phyloP scores from a whole-genome alignment of 2,888 invertebrate genomes.

The Gymnosoma rotundatum region DNA sequence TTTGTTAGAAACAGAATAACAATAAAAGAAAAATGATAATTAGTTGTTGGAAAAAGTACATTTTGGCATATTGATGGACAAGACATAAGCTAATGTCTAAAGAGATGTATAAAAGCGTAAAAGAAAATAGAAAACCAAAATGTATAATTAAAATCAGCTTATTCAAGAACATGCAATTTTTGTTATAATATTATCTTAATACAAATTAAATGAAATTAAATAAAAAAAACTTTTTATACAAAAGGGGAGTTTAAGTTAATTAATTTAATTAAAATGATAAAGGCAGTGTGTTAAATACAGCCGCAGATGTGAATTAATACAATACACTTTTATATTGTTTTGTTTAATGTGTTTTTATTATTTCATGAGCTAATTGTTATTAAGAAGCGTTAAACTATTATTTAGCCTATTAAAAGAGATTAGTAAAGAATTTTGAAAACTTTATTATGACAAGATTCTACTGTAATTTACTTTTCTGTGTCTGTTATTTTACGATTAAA shows the following conservation, averaged over 20 bases:
- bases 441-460: too few species aligned
- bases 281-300: not conserved
- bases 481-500: too few species aligned
- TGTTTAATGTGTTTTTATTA: not conserved
- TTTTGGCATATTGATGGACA: constrained; percentile 49
- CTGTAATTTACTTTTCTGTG: too few species aligned
- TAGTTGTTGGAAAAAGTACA: constrained; percentile 32
- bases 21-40: constrained; percentile 51
- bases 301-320: not conserved
- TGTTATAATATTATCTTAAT: constrained; percentile 4
- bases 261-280: constrained; percentile 24
- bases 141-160: constrained; percentile 21
- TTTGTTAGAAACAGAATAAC: constrained; percentile 2
- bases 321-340: not conserved
- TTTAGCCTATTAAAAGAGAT: not conserved
- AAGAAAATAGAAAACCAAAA: not conserved
- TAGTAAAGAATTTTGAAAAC: too few species aligned
- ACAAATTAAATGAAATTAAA: constrained; percentile 21
- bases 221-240: constrained; percentile 14
- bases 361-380: not conserved
- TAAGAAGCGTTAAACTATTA: not conserved
- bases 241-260: constrained; percentile 4
- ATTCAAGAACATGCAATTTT: not conserved
- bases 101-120: not conserved
- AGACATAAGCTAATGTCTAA: not conserved